Base-by-base conservation (phyloP, 2,113 vertebrate species). In the Ginglymostoma cirratum region DNA sequence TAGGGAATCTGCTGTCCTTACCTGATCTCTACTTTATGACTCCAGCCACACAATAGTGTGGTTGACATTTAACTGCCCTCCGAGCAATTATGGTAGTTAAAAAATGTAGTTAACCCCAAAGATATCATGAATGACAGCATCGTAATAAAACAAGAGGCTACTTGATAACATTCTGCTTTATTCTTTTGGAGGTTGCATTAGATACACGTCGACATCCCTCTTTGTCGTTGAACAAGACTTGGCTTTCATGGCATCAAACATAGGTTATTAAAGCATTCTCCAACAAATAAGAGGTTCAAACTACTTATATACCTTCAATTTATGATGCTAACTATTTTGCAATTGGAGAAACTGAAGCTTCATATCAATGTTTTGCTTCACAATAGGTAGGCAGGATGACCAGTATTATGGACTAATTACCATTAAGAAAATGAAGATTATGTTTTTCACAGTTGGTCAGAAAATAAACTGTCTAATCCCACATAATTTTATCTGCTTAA, bases 291-390 rank as follows among this genome's bases (percentile, higher is more conserved):
- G 96, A 96, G 87, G 83, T 96, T 95, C 95, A 5, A 5, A 1
- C 96, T 89, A 97, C 96, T 97, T 55, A 96, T 96, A 96, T 97
- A 97, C 95, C 96, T 98, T 87, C 96, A 96, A 90, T 96, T 96
- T 96, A 52, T 96, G 94, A 96, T 69, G 34, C 97, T 96, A 17
- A 42, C 96, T 38, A 95, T 97, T 93, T 96, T 96, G 83, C 96
- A 94, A 19, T 5, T 21, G 15, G 96, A 96, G 10, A 97, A 97
- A 78, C 96, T 96, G 12, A 96, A 96, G 70, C 96, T 97, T 23
- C 96, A 94, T 61, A 61, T 96, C 78, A 96, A 97, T 93, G 96
- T 97, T 0, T 94, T 97, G 19, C 96, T 97, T 85, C 96, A 97
- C 96, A 97, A 97, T 96, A 96, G 97, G 97, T 97, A 96, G 3